Base-by-base conservation (phyloP, 1,140 invertebrate species). In the Anoplolepis gracilipes region DNA sequence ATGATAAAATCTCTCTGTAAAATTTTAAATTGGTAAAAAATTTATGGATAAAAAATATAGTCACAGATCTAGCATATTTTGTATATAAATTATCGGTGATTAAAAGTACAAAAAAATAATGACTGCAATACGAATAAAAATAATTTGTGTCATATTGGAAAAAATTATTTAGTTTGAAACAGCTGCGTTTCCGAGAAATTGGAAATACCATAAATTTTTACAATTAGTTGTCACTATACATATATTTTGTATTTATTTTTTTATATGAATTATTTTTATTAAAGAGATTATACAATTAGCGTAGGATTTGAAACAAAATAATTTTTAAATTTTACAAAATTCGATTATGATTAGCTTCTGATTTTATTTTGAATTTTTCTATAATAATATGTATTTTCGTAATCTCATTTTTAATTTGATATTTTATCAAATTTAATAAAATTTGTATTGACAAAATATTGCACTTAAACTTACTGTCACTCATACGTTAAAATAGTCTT, bases 131-230 rank as follows among this genome's bases (percentile, higher is more conserved):
- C 4, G 5, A 73, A 57, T 22, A 57, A 57, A 73, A 55, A 33
- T 55, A 55, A 73, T 73, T 73, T 39, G 39, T 1, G 7, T 19
- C 36, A 13, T 76, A 76, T 76, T 28, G 72, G 33, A 76, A 61
- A 59, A 72, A 55, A 75, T 22, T 28, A 1, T 28, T 28, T 8
- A 7, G 16, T 49, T 19, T 8, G 8, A 10, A 25, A 28, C 33
- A 39, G 16, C 22, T n/a, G 16, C 16, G 30, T 75, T 75, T 33
- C 2, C 16, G n/a, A 76, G 46, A 61, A 76, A 57, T 57, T 25
- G 13, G 1, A 75, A 36, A 36, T 57, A 57, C 25, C 10, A 33
- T 36, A 73, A 59, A 28, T 39, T 39, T 3, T n/a, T n/a, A n/a
- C n/a, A n/a, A n/a, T n/a, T 16, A 7, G 10, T 42, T 42, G 10